These are phyloP conservation scores for Trimorus sp. DNA, from an alignment of 2,888 invertebrate species.

Conservation along the genomic window DNA sequence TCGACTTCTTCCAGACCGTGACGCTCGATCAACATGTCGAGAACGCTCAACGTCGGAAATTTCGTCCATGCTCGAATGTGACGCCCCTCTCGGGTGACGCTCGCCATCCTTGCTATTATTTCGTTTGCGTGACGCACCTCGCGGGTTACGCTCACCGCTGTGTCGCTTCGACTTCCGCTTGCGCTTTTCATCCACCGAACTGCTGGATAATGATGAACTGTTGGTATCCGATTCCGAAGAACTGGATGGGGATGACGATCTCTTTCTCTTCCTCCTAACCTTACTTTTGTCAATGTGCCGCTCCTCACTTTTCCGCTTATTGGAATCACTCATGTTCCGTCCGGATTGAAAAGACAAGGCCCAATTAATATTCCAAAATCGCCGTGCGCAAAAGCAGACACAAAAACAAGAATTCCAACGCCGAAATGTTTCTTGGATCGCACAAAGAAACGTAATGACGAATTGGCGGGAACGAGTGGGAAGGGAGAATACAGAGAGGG, in stretches of 20 bases:
- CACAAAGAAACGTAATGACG: background rate
- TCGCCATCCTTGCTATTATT: background rate
- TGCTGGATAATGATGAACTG: background rate
- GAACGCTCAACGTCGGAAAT: background rate
- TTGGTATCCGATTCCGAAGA: background rate
- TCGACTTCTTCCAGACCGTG: too few species aligned
- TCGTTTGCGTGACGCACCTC: background rate
- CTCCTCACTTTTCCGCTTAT: too few species aligned
- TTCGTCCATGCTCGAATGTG: background rate
- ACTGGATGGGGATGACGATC: too few species aligned
- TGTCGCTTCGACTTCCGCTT: too few species aligned
- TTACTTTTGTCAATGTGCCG: too few species aligned
- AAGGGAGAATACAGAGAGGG: background rate
- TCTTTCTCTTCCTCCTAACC: too few species aligned
- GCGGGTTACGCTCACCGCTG: background rate
- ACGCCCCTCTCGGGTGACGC: background rate
- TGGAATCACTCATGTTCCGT: too few species aligned
- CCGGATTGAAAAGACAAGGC: too few species aligned
- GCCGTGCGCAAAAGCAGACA: background rate
- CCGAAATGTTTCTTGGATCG: background rate
- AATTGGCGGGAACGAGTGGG: background rate
- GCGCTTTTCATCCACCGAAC: too few species aligned
- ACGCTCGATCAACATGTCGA: too few species aligned
- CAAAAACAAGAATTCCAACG: too few species aligned
- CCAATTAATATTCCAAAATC: background rate